phyloP scores from a whole-genome alignment of 2,797 vertebrate species.

The Acanthurus tractus region DNA sequence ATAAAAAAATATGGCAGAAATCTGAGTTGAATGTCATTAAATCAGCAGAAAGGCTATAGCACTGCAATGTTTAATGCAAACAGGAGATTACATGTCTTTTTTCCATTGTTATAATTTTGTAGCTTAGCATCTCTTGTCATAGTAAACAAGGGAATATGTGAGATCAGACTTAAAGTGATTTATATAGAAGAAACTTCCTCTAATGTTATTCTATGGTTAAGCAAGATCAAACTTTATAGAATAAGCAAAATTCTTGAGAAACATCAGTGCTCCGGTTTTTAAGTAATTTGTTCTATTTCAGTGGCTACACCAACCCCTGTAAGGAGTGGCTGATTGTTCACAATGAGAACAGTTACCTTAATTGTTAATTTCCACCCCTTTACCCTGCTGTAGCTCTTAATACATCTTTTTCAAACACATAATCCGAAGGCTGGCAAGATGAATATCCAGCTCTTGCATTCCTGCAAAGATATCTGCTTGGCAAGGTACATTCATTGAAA shows the following conservation, averaged over 20 bases:
- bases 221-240: not conserved
- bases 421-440: no score
- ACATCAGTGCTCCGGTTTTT: no score
- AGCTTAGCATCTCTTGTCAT: not conserved
- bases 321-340: no score
- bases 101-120: not conserved
- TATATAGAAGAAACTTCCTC: not conserved
- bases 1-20: not conserved
- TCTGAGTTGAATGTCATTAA: not conserved
- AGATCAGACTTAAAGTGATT: not conserved
- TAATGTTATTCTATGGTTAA: not conserved
- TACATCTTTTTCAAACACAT: no score
- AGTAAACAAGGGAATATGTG: not conserved
- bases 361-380: no score
- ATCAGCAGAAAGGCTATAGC: not conserved
- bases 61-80: not conserved
- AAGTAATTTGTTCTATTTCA: no score
- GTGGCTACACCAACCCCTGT: no score
- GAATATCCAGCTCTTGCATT: no score
- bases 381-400: no score
- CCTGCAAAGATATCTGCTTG: no score
- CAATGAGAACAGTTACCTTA: no score
- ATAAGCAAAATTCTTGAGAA: not conserved
- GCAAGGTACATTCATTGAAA: no score
- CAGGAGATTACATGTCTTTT: not conserved